Percentiles rank a stretch among this genome's conserved stretches.
Conservation (phyloP, 2,888 invertebrate species). For the Unio pictorum region DNA sequence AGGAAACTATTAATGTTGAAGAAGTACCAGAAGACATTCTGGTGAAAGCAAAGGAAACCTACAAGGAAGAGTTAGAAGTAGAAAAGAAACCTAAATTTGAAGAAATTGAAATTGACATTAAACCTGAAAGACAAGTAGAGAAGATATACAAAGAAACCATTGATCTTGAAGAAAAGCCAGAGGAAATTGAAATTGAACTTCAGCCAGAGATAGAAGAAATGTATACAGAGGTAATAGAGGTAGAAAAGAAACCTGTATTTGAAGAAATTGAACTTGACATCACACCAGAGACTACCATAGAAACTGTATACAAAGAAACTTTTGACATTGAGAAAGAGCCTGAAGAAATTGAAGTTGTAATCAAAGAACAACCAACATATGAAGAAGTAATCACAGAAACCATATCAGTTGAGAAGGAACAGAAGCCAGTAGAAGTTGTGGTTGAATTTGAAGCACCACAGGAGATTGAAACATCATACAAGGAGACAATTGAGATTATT, state of each 20-base stretch:
- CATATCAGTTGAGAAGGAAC: not conserved
- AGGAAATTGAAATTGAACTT: too few species aligned
- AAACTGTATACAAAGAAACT: too few species aligned
- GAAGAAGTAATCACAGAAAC: slow-evolving; percentile 15
- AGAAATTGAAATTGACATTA: slow-evolving; percentile 1
- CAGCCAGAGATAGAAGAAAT: too few species aligned
- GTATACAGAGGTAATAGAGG: too few species aligned
- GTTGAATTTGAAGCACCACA: too few species aligned
- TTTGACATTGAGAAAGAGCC: too few species aligned
- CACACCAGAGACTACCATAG: slow-evolving; percentile 2
- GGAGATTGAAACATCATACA: too few species aligned
- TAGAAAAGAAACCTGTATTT: too few species aligned
- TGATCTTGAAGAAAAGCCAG: too few species aligned
- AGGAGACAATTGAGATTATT: not conserved
- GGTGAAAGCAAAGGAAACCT: not conserved
- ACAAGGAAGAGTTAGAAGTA: not conserved
- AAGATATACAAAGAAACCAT: not conserved
- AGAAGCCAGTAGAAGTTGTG: too few species aligned
- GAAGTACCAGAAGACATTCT: slow-evolving; percentile 5
- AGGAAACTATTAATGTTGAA: slow-evolving; percentile 3
- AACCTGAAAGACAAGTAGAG: slow-evolving; percentile 4
- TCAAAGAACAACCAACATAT: slow-evolving; percentile 2
- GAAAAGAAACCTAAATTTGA: not conserved
- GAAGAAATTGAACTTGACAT: slow-evolving; percentile 1
- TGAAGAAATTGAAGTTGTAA: not conserved